A percentile compares a stretch with the other conserved stretches of the same genome.
Evolutionary conservation across 2,113 vertebrate genomes (phyloP).

Genomic region (Smithornis capensis): DNA sequence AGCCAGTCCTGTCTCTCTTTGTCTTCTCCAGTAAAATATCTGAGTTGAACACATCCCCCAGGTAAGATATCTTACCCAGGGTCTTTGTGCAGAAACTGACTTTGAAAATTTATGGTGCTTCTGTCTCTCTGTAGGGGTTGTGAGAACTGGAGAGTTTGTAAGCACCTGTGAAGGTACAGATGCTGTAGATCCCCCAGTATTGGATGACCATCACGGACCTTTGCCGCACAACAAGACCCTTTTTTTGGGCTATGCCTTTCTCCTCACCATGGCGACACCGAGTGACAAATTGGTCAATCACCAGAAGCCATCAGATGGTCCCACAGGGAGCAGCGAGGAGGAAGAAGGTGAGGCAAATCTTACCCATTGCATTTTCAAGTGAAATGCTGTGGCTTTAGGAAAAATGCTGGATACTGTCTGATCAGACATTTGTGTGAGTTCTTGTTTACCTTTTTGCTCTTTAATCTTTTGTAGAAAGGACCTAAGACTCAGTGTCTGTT

Average conservation of each 20-base stretch:
- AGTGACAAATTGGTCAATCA: conserved; percentile 79
- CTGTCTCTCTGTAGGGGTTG: conserved; percentile 47
- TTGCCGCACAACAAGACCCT: conserved; percentile 87
- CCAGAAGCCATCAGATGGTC: conserved; percentile 64
- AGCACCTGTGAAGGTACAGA: conserved; percentile 80
- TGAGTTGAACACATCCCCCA: neutral
- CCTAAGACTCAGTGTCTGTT: neutral
- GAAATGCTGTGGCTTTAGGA: neutral
- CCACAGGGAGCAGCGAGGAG: conserved; percentile 75
- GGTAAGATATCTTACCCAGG: neutral
- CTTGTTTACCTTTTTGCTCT: neutral
- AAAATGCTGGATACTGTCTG: neutral
- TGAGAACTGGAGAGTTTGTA: conserved; percentile 66
- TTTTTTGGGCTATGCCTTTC: conserved; percentile 94
- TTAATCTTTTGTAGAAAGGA: neutral
- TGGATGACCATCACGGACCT: conserved; percentile 81
- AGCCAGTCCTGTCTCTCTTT: neutral
- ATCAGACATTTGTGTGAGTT: neutral
- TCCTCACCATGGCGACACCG: conserved; percentile 89
- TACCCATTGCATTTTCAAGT: neutral
- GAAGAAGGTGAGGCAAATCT: conserved; percentile 84
- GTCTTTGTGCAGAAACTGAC: neutral
- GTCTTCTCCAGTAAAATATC: neutral
- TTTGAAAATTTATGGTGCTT: neutral
- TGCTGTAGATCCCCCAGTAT: conserved; percentile 59